Conservation (phyloP, 1,140 invertebrate species). For the Onthophagus taurus region DNA sequence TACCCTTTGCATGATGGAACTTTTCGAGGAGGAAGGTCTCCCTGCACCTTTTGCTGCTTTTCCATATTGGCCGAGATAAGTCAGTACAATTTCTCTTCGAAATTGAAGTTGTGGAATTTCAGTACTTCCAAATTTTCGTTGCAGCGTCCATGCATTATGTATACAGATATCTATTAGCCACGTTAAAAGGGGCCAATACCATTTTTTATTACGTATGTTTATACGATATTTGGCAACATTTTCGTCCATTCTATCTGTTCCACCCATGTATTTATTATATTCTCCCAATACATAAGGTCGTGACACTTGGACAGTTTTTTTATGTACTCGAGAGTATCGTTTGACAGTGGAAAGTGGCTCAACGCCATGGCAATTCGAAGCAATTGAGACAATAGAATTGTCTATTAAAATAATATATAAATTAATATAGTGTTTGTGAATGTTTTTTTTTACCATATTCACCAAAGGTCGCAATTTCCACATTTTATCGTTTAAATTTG, state of each 20-base stretch:
- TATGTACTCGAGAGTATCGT: conserved; percentile 3
- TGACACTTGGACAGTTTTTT: conserved; percentile 8
- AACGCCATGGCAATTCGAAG: conserved; percentile 23
- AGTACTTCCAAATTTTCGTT: conserved; percentile 16
- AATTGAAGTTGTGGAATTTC: conserved; percentile 5
- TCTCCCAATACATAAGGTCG: conserved; percentile 3
- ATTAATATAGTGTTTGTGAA: neutral
- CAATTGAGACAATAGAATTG: conserved; percentile 27
- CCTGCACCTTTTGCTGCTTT: conserved; percentile 4
- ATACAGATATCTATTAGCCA: conserved; percentile 24
- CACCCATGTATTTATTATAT: conserved; percentile 20
- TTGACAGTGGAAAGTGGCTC: conserved; percentile 1
- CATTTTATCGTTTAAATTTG: conserved; percentile 15
- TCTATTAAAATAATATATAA: conserved; percentile 22
- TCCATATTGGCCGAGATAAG: neutral
- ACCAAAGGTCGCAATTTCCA: conserved; percentile 18
- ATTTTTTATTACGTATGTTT: conserved; percentile 22
- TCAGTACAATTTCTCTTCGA: conserved; percentile 12
- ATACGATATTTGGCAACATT: conserved; percentile 24
- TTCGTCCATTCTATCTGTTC: conserved; percentile 27
- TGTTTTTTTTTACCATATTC: conserved; percentile 15
- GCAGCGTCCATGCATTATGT: conserved; percentile 19
- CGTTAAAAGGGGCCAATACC: conserved; percentile 30
- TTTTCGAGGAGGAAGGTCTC: conserved; percentile 8
- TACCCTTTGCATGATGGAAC: conserved; percentile 3